Evolutionary conservation across 2,113 vertebrate genomes (phyloP).

Genomic region (Picathartes gymnocephalus): DNA sequence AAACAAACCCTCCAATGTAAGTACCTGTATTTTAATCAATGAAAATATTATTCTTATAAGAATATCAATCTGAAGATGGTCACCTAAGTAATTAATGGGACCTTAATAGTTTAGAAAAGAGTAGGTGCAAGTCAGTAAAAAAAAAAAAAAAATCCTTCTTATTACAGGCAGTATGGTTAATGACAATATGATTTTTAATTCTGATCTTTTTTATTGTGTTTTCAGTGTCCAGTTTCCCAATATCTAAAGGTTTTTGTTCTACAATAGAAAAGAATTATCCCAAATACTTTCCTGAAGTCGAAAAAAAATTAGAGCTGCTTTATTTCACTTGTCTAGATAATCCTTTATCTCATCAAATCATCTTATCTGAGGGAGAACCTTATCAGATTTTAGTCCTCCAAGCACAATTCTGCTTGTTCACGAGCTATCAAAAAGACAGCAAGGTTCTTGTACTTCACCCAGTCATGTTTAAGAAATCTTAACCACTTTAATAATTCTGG

Average conservation of each 20-base stretch:
- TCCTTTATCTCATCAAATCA: not conserved
- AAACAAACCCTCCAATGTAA: not conserved
- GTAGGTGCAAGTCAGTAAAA: fast-evolving
- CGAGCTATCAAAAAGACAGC: not conserved
- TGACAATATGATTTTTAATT: not conserved
- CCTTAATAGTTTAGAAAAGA: not conserved
- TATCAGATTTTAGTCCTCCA: not conserved
- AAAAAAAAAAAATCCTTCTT: not conserved
- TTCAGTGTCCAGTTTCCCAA: not conserved
- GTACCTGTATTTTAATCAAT: not conserved
- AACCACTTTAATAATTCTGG: not conserved
- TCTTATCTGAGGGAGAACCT: not conserved
- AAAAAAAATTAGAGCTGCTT: not conserved
- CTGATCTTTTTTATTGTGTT: not conserved
- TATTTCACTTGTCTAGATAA: not conserved
- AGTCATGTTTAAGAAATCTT: not conserved
- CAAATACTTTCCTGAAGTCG: not conserved
- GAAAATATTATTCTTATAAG: not conserved
- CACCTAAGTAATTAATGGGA: not conserved
- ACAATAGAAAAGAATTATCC: not conserved
- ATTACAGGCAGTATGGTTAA: not conserved
- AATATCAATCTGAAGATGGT: not conserved
- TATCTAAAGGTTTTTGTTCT: not conserved
- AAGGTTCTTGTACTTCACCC: not conserved
- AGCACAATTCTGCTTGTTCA: not conserved